Base-by-base conservation (phyloP, 1,140 invertebrate genomes). In the Drosophila yakuba region DNA sequence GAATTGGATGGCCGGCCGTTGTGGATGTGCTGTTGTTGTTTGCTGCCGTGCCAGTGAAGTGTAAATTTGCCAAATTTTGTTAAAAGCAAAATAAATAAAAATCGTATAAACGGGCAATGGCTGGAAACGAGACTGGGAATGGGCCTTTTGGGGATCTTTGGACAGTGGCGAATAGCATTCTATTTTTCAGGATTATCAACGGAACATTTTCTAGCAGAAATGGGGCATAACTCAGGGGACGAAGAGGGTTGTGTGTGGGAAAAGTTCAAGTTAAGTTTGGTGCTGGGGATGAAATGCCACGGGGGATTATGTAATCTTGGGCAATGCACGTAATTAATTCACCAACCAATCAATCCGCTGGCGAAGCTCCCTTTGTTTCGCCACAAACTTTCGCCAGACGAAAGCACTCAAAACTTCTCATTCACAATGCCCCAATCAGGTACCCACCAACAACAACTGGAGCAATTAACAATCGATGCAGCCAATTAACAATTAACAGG, bases 61-160 rank as follows among this genome's bases (percentile, higher is more conserved):
- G 86, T 81, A 82, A 90, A 90, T 90, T 90, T 90, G 86, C 64
- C 68, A 90, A 90, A 86, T 90, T 80, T 82, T 60, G 67, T 86
- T 79, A 64, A 86, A 86, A 72, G 68, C 63, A 76, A 77, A 89
- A 88, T 71, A 78, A 69, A 89, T 77, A 77, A 72, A 89, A 89
- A 77, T 39, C 44, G 71, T 59, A 63, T 66, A 61, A 23, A 50
- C 60, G 50, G 44, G 54, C 36, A 64, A 63, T 48, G 44, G 72
- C 55, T 62, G 63, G 57, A 50, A 75, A 58, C 58, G 54, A 45
- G 44, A 78, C 75, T 60, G 59, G 44, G 15, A 80, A 39, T 39
- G 38, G 51, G 58, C 44, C 39, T 44, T 32, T 11, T 28, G 41
- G 38, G 39, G 45, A 52, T 50, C 51, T 64, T 59, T 36, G 39